Evolutionary conservation across 2,888 invertebrate genomes (phyloP), one percentile per base, ranked within the genome.

Genomic region (Tetragnatha montana): DNA sequence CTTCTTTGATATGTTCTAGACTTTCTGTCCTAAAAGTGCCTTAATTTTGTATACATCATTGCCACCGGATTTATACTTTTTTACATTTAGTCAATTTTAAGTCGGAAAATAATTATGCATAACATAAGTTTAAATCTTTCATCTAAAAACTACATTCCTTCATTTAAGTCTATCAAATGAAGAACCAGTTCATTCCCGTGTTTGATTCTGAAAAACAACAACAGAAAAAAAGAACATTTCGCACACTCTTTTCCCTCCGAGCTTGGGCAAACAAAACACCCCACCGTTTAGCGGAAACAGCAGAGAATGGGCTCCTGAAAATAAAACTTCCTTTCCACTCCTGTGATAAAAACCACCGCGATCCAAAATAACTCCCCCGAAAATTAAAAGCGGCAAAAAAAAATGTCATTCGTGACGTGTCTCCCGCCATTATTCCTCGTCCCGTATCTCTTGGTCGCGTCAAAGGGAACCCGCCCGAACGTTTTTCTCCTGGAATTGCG

Each of bases 381-480:
- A 50, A n/a, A 69, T 8, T 70, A 35, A 47, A 71, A 35, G 49
- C 21, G 60, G n/a, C 70, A 70, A 74, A 75, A 80, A 80, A 69
- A 8, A 70, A 83, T 79, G 83, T 80, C 79, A 80, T 73, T 79
- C 71, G 73, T 80, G 86, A 78, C 68, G 79, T 60, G 71, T 68
- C 73, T 49, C 51, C 22, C 79, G 51, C 83, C 79, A 88, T 88
- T 79, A 88, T 74, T 88, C 74, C 83, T 68, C 22, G 68, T 69
- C 21, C 47, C 83, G 76, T 88, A 88, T 88, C 88, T 88, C 74
- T 79, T 21, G 17, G 71, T 80, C 73, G 21, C 78, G 51, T 88
- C 83, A 83, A 88, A 88, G 78, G 50, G 69, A 80, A 74, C 88
- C 88, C 83, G 79, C 83, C 74, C 80, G 78, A 84, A 84, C 84